phyloP scores from a whole-genome alignment of 2,113 vertebrate species.

The Apodemus sylvaticus region DNA sequence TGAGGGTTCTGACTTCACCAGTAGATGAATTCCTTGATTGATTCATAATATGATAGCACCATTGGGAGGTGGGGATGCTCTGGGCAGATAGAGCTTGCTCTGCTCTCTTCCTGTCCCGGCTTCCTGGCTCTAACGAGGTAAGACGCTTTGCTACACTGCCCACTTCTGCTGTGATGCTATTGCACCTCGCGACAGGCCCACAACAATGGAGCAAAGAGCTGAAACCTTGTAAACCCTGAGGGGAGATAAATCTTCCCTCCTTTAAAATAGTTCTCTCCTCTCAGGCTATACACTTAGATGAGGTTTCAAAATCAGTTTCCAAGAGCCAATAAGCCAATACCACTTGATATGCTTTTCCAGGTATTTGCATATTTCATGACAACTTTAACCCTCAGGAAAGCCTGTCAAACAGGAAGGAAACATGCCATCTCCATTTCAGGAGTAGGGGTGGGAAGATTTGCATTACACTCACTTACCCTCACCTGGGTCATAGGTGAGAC shows the following conservation, averaged over 20 bases:
- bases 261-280: neutral
- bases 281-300: neutral
- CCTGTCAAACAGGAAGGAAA: neutral
- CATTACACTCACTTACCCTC: neutral
- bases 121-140: neutral
- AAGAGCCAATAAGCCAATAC: neutral
- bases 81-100: neutral
- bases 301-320: neutral
- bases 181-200: neutral
- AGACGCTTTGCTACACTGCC: neutral
- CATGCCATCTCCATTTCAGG: neutral
- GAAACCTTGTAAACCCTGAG: neutral
- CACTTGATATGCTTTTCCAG: neutral
- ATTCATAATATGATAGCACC: neutral
- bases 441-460: neutral
- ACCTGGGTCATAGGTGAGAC: accelerated
- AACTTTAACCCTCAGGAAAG: neutral
- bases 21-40: neutral
- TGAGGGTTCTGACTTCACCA: neutral
- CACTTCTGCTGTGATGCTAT: neutral
- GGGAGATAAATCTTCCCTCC: neutral
- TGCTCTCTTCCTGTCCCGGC: neutral
- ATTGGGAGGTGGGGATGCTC: neutral
- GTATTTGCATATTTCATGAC: neutral
- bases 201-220: neutral